Conservation (phyloP, 2,797 vertebrate genomes). For the Pipistrellus pygmaeus region DNA sequence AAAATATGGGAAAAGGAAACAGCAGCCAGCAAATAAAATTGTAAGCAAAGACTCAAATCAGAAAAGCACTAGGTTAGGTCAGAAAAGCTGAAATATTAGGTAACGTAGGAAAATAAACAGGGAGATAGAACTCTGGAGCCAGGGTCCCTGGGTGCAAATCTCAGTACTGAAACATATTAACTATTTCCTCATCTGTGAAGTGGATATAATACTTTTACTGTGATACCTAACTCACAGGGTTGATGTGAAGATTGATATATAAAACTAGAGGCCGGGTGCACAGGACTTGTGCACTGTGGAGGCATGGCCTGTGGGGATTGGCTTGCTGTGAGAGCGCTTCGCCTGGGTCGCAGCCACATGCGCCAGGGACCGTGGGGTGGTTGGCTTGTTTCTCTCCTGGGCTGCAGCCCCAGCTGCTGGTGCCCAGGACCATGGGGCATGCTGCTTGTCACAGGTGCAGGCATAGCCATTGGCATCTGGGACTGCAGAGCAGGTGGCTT, state of each 20-base stretch:
- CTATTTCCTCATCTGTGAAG: neutral
- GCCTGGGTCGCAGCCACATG: too few species aligned
- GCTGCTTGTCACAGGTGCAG: too few species aligned
- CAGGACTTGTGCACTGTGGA: too few species aligned
- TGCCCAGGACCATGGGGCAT: too few species aligned
- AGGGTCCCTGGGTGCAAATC: neutral
- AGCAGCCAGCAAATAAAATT: neutral
- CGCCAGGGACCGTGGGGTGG: too few species aligned
- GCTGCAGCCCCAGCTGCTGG: too few species aligned
- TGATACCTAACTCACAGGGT: neutral
- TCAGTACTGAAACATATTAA: neutral
- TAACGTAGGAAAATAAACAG: neutral
- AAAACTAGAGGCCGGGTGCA: neutral
- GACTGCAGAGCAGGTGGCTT: too few species aligned
- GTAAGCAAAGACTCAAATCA: neutral
- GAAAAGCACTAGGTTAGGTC: neutral
- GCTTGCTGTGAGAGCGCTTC: too few species aligned
- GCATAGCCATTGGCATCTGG: rapidly evolving
- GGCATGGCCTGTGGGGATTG: too few species aligned
- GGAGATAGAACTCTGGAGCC: neutral
- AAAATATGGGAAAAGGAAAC: neutral
- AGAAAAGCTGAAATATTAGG: neutral
- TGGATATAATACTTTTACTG: neutral
- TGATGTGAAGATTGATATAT: neutral
- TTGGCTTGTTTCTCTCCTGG: too few species aligned